Base-by-base conservation (phyloP, 1,140 invertebrate species). In the Bombus polaris region DNA sequence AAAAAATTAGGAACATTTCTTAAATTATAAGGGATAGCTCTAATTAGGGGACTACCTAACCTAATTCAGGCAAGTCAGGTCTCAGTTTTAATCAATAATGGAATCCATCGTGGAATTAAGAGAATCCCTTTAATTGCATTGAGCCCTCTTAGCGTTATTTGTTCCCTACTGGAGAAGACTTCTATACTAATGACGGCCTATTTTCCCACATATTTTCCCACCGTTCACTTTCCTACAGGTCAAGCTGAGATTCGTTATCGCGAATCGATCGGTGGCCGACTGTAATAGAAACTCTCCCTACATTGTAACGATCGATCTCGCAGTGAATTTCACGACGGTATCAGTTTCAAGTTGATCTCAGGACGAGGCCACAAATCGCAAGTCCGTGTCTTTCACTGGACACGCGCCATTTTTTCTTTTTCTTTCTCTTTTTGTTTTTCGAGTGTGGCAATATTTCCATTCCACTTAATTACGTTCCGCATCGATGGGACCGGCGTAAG, bases 191-290 rank as follows among this genome's bases (percentile, higher is more conserved):
- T 32, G 9, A 10, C 12, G 39, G 13, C 18, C 39, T 25, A 44
- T 78, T 65, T 78, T 77, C 37, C 57, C 53, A 42, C 75, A 39
- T 22, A 39, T 62, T 28, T 39, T 42, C 37, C 28, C 28, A 22
- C 77, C 77, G 62, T 66, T 78, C 59, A 65, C 76, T 66, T 78
- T 78, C 76, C 47, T 53, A 53, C 47, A 53, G 47, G 47, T 53
- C 22, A 39, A 6, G 25, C 12, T 5, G 35, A 9, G 4, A 75
- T 57, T 76, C 35, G 53, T 76, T 76, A 62, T 76, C 53, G 37
- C n/a, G 39, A 65, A 66, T 65, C 39, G 59, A 78, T 78, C 18
- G 62, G 5, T 25, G n/a, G 22, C 8, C 42, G 44, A 47, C 22
- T 35, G 73, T 53, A 75, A 28, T 13, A 25, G 39, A 44, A 37